Conservation (phyloP, 2,888 invertebrate species). For the Aphidoletes aphidimyza region DNA sequence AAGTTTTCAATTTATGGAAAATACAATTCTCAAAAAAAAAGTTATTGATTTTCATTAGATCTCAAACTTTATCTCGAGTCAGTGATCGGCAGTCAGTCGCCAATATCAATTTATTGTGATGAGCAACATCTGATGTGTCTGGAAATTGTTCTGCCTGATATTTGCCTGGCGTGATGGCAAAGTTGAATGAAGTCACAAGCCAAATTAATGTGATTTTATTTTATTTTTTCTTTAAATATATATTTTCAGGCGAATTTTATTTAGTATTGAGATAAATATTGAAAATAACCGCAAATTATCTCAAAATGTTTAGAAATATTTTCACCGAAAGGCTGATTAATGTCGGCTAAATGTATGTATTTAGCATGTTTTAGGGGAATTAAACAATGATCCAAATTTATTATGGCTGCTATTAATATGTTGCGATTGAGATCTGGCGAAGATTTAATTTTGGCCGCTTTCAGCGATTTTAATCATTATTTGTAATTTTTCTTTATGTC, state of each 20-base stretch:
- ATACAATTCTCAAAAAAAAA: no score
- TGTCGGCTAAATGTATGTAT: neutral
- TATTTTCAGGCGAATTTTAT: neutral
- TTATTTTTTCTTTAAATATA: neutral
- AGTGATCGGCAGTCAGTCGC: no score
- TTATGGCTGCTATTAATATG: neutral
- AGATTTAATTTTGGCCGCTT: neutral
- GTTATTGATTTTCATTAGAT: no score
- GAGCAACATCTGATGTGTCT: no score
- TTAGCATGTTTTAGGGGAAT: neutral
- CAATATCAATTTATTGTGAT: no score
- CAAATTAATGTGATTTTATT: conserved; percentile 22
- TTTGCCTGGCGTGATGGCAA: no score
- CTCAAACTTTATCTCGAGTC: no score
- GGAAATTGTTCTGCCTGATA: no score
- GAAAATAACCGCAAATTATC: conserved; percentile 6
- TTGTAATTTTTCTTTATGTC: no score
- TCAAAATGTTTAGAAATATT: neutral
- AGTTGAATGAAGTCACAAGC: neutral
- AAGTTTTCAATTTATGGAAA: no score
- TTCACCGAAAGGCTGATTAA: conserved; percentile 28
- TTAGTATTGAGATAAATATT: conserved; percentile 14
- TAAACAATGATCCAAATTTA: neutral
- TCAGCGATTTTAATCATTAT: no score
- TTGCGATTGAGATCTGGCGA: neutral